Percentiles rank a stretch among this genome's conserved stretches.
These are phyloP conservation scores for Elephantulus edwardii DNA, from an alignment of 2,113 vertebrate genomes.

Conservation along the genomic window DNA sequence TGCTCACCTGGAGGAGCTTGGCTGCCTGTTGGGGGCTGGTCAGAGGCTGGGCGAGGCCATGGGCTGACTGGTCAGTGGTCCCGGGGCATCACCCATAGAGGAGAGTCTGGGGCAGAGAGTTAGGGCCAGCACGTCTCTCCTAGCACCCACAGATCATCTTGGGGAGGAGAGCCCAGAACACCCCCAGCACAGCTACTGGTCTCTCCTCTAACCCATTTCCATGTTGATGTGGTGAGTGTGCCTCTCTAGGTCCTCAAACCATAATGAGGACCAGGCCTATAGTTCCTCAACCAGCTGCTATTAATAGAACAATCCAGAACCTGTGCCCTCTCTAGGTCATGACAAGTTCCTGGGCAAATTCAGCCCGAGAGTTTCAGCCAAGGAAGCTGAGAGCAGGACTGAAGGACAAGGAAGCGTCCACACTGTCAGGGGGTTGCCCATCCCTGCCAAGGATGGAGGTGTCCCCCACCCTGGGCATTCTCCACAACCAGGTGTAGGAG, in stretches of 20 bases:
- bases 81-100: fast-evolving
- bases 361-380: conserved; percentile 61
- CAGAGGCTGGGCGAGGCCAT: fast-evolving
- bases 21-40: background rate
- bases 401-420: background rate
- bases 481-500: background rate
- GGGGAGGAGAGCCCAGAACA: too few species aligned
- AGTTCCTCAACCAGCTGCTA: background rate
- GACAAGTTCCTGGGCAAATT: conserved; percentile 57
- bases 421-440: too few species aligned
- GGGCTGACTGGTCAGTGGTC: fast-evolving
- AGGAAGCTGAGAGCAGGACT: conserved; percentile 25
- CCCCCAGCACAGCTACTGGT: too few species aligned
- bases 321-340: conserved; percentile 58
- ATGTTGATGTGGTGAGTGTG: too few species aligned
- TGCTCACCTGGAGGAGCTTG: too few species aligned
- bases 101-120: too few species aligned
- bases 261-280: background rate
- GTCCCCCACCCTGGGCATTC: background rate
- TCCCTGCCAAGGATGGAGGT: background rate
- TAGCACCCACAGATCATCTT: fast-evolving
- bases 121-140: background rate
- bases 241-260: fast-evolving
- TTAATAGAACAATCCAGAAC: conserved; percentile 60
- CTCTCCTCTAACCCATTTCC: too few species aligned